Base-by-base conservation (phyloP, 2,113 vertebrate species). In the Prinia subflava region DNA sequence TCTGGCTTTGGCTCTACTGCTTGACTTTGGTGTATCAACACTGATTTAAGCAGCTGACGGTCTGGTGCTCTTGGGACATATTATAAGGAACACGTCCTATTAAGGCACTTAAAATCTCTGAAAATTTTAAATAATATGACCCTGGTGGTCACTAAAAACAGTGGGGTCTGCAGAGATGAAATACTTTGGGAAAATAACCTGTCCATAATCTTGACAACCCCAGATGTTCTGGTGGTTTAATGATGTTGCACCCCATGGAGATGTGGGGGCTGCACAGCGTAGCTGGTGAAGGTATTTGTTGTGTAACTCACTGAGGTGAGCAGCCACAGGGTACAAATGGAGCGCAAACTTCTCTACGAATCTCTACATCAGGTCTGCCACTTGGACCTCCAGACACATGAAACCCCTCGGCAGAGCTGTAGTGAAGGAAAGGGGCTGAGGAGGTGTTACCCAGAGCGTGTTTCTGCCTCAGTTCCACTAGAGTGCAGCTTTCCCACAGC, bases 401-500 rank as follows among this genome's bases (percentile, higher is more conserved):
- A 59, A 85, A n/a, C 8, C 22, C n/a, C 52, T 65, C 33, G 49
- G 55, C 49, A 73, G 44, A 62, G 41, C 70, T 41, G 12, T 1
- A 14, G 35, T 25, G 35, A 27, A n/a, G 33, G 33, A 17, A 15
- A 31, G 35, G 37, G 30, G 18, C 33, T 39, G 52, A 37, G 55
- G 23, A 71, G 39, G 17, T 12, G 53, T 0, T 17, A 15, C 28
- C 69, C 59, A 28, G 37, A 68, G n/a, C n/a, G 83, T 41, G 28
- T 35, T 95, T 95, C 75, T 79, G 62, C 49, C 77, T 20, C 59
- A 10, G 17, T 44, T 94, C 92, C 97, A 74, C 90, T 86, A 96
- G 97, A 95, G 97, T 13, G 96, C 91, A 82, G 92, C 69, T 80
- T 42, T 92, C 87, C 50, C 95, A 55, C 69, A 95, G 87, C n/a